Conservation (phyloP, 2,113 vertebrate species). For the Lophochroa leadbeateri region DNA sequence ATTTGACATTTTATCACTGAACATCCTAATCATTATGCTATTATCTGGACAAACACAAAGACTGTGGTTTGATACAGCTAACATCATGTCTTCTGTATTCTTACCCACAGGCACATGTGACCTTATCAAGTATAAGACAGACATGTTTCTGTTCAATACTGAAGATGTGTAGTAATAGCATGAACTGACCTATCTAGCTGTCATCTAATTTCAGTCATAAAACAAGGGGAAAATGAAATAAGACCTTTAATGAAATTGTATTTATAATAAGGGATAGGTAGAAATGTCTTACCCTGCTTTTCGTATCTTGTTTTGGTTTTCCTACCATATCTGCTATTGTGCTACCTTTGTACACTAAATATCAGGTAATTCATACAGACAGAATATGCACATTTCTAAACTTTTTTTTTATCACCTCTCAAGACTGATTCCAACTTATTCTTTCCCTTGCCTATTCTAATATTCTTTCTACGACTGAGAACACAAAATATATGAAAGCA, state of each 20-base stretch:
- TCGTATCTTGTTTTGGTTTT: not conserved
- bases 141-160: not conserved
- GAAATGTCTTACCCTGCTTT: not conserved
- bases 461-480: not conserved
- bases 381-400: not conserved
- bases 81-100: not conserved
- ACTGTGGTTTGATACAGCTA: not conserved
- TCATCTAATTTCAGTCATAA: not conserved
- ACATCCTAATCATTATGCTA: not conserved
- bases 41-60: not conserved
- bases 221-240: not conserved
- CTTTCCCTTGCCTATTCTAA: not conserved
- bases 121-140: not conserved
- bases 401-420: fast-evolving
- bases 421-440: not conserved
- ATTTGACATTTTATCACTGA: constrained; percentile 27
- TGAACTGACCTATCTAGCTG: not conserved
- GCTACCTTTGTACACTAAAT: not conserved
- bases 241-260: not conserved
- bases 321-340: not conserved
- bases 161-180: not conserved
- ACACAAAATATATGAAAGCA: not conserved
- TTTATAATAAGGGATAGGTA: not conserved
- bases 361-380: not conserved
- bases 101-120: not conserved